Base-by-base conservation (phyloP, 2,113 vertebrate genomes). In the Oryzias melastigma region DNA sequence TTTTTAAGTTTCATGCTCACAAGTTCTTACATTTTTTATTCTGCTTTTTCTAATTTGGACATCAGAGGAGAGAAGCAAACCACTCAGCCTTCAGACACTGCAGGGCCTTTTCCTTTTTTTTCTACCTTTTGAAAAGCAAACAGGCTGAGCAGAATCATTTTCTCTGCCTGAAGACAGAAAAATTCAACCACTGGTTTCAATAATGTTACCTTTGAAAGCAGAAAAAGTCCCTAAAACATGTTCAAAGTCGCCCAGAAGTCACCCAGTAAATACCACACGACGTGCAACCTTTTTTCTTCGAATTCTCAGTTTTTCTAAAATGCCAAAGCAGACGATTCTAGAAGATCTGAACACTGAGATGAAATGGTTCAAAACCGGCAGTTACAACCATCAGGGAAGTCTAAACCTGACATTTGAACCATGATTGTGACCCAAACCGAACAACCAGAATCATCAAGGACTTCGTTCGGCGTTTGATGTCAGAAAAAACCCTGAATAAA, bases 11-110 rank as follows among this genome's bases (percentile, higher is more conserved):
- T 64, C 59, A 58, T 41, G 35, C 71, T 78, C 65, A 55, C 22
- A 62, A 63, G 47, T 60, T 56, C 49, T 62, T 68, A 46, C 54
- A 78, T 72, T 65, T 85, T 69, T 75, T 68, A 80, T 72, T 55
- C 27, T 7, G 14, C 18, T 64, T 65, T 80, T 80, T 80, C 42
- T 66, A 65, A 83, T 74, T 68, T 68, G 42, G 56, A 63, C 56
- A 17, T 55, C 18, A 35, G 43, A 80, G 27, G 44, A n/a, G 43
- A 55, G 62, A 46, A 22, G 55, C 43, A 49, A 64, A 70, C 65
- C 47, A 43, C 69, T 50, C 52, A 68, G 42, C 48, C 73, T 48
- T 49, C 57, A 68, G 52, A 68, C 57, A 52, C 53, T 52, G 16
- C n/a, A 19, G 46, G 25, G 53, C 54, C 41, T 19, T 16, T 49